Evolutionary conservation across 2,113 vertebrate genomes (phyloP).

Genomic region (Gyps fulvus): DNA sequence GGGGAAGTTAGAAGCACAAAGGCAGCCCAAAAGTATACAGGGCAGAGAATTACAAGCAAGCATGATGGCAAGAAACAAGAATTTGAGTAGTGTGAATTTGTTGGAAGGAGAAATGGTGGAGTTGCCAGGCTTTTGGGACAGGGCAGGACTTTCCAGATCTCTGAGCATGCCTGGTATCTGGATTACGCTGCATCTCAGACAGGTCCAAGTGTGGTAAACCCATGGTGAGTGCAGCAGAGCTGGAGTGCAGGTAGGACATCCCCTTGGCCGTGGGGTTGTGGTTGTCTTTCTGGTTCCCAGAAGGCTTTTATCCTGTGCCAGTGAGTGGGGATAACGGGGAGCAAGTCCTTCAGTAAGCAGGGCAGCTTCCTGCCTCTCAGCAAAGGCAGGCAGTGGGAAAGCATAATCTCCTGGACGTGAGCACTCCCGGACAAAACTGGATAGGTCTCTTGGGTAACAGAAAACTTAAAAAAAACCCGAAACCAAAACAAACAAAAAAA

Average conservation of each 20-base stretch:
- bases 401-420: neutral
- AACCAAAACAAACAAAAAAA: neutral
- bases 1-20: neutral
- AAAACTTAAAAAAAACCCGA: neutral
- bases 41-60: neutral
- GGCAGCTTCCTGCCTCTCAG: neutral
- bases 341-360: neutral
- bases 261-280: neutral
- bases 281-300: rapidly evolving
- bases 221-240: rapidly evolving
- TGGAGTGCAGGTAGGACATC: neutral
- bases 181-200: neutral
- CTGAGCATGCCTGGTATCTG: neutral
- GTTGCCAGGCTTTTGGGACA: neutral
- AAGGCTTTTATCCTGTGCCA: neutral
- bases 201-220: neutral
- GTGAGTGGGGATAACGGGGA: rapidly evolving
- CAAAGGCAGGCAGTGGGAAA: neutral
- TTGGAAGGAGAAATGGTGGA: neutral
- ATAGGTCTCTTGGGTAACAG: neutral
- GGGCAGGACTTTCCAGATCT: neutral
- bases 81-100: neutral
- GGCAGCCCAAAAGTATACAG: neutral
- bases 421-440: neutral
- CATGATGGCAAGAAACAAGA: neutral